Evolutionary conservation across 2,113 vertebrate species (phyloP), one percentile per base, ranked within the genome.

Genomic region (Elachura formosa): DNA sequence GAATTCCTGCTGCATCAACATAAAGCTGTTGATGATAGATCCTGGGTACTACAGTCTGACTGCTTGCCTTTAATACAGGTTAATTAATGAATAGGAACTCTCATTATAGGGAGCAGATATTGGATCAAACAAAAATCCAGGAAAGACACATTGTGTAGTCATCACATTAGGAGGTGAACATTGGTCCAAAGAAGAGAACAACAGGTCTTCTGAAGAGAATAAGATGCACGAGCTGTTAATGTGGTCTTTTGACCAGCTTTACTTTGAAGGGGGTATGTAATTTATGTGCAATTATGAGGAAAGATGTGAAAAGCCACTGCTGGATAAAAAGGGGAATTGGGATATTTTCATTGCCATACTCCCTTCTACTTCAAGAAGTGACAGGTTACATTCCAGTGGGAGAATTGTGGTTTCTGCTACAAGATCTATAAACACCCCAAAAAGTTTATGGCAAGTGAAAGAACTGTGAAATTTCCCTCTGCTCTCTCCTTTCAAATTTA

Each of bases 271-370:
- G 89, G 95, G 48, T 68, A 72, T 16, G 43, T 94, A 93, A 95
- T 97, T 96, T 97, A 94, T 96, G 46, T 95, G 91, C 56, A 94
- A 61, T 96, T 97, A 94, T 91, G 66, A 96, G 74, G 72, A 96
- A 96, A 96, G 26, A 73, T 93, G 87, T 96, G 88, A 96, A 91
- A 90, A 85, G 22, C 46, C 79, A 79, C 86, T 95, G 84, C 62
- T 95, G 90, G 79, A 94, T 92, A 91, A 76, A 92, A 81, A 52
- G 43, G 33, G n/a, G 92, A 94, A 92, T 55, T 29, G n/a, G 89
- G 85, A 72, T 25, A 40, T 86, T 93, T 96, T 95, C 92, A 83
- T 40, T 87, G 78, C 59, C 29, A 72, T 78, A 89, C 43, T 94
- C 87, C 88, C 72, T 89, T 90, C 62, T 78, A 8, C 71, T 85